These are phyloP conservation scores for Zenarchopterus dispar DNA, from an alignment of 2,797 vertebrate species.

Conservation along the genomic window DNA sequence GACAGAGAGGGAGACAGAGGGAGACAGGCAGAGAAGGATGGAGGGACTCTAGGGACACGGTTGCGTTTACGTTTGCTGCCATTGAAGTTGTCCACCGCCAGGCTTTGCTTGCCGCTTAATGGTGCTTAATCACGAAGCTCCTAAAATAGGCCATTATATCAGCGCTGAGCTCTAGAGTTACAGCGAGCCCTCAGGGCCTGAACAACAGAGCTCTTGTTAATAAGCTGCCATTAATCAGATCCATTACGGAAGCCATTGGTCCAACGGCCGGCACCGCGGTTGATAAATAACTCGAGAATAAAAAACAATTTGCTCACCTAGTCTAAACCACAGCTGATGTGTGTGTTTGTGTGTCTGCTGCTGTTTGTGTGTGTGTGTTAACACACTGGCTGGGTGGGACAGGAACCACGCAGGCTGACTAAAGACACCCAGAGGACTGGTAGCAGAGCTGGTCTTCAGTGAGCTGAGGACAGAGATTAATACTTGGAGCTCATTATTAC, in stretches of 20 bases:
- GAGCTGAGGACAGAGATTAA: constrained; percentile 65
- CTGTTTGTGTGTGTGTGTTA: constrained; percentile 29
- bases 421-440: constrained; percentile 81
- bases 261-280: constrained; percentile 48
- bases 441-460: constrained; percentile 57
- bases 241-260: constrained; percentile 77
- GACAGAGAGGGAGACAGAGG: constrained; percentile 44
- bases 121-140: constrained; percentile 81
- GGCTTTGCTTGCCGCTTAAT: constrained; percentile 73
- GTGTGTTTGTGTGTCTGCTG: neutral
- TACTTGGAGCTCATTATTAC: constrained; percentile 44
- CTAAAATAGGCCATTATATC: constrained; percentile 83
- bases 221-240: constrained; percentile 82
- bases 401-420: constrained; percentile 79
- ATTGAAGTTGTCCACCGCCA: constrained; percentile 76
- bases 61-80: constrained; percentile 73
- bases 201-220: constrained; percentile 84
- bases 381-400: constrained; percentile 75
- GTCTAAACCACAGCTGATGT: constrained; percentile 70
- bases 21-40: constrained; percentile 67
- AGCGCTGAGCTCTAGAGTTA: constrained; percentile 73
- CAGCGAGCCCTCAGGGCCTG: constrained; percentile 68
- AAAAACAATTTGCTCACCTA: constrained; percentile 81
- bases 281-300: constrained; percentile 81
- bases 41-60: constrained; percentile 69